Evolutionary conservation across 2,113 vertebrate species (phyloP).

Genomic region (Urocolius indicus): DNA sequence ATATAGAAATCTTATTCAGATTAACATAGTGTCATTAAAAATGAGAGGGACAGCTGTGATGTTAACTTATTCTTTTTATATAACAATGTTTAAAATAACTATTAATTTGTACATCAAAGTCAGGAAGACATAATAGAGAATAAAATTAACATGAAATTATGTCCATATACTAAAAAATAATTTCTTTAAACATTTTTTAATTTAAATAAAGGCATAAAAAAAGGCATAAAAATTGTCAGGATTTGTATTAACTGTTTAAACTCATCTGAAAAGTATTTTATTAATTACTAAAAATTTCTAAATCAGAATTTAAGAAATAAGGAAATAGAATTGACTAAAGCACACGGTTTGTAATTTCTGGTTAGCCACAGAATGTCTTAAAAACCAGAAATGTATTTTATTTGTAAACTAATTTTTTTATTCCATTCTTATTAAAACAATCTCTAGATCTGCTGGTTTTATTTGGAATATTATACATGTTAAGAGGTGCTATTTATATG

Average conservation of each 20-base stretch:
- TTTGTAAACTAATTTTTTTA: background rate
- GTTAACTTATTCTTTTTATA: constrained; percentile 3
- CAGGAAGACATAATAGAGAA: background rate
- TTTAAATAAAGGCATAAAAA: background rate
- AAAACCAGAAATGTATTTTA: accelerated
- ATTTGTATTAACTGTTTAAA: background rate
- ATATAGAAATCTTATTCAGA: background rate
- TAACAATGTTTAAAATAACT: constrained; percentile 12
- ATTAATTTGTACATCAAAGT: constrained; percentile 10
- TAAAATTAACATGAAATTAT: background rate
- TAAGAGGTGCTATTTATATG: background rate
- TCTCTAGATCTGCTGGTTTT: background rate
- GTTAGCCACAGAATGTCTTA: background rate
- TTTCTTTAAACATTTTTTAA: background rate
- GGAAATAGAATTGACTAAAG: background rate
- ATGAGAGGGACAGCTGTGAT: background rate
- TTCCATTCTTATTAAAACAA: background rate
- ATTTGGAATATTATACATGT: too few relatives aligned
- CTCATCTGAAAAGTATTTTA: background rate
- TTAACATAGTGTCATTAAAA: background rate
- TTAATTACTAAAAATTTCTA: background rate
- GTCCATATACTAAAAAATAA: background rate
- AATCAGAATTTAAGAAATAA: background rate
- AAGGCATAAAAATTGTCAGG: background rate
- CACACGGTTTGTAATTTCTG: background rate